Base-by-base conservation (phyloP, 1,140 invertebrate genomes). In the Drosophila pectinifera region DNA sequence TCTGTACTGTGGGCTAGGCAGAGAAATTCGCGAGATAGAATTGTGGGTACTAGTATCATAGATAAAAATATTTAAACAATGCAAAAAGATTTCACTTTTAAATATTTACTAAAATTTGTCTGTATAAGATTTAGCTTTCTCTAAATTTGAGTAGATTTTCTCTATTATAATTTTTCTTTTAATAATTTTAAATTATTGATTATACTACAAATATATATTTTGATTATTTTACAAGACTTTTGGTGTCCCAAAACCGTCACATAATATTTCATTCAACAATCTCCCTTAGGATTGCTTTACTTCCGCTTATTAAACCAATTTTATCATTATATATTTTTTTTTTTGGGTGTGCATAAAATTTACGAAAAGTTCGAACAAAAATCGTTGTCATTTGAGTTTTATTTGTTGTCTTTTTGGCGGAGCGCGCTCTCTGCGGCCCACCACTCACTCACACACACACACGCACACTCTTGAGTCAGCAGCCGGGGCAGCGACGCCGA, bases 391-490 rank as follows among this genome's bases (percentile, higher is more conserved):
- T 68, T 75, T 46, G 49, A 65, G 14, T 43, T 36, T 69, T 39
- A 31, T 31, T 68, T 24, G 14, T 57, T 74, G 46, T 45, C 20
- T 31, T 49, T 45, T 59, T 67, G 45, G 16, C 13, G 13, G 28
- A 51, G 16, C 34, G 18, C 34, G 26, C 54, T 36, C 31, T 26
- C 39, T 57, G 56, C n/a, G 26, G 24, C 34, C 38, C 55, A 39
- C 38, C 54, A 28, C 39, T 48, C 26, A 48, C 73, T 43, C 58
- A 42, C 31, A n/a, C 14, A 24, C 56, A 22, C 64, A 69, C 45
- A 56, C 31, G 8, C 13, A 59, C 28, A 56, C 55, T 56, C 57
- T 78, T 82, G 70, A 78, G 73, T 69, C 76, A 69, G 54, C 69
- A 68, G 54, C 64, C 68, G 49, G 43, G 41, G 39, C 69, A 65